phyloP scores from a whole-genome alignment of 2,113 vertebrate genomes.

The Cyanocitta stelleri region DNA sequence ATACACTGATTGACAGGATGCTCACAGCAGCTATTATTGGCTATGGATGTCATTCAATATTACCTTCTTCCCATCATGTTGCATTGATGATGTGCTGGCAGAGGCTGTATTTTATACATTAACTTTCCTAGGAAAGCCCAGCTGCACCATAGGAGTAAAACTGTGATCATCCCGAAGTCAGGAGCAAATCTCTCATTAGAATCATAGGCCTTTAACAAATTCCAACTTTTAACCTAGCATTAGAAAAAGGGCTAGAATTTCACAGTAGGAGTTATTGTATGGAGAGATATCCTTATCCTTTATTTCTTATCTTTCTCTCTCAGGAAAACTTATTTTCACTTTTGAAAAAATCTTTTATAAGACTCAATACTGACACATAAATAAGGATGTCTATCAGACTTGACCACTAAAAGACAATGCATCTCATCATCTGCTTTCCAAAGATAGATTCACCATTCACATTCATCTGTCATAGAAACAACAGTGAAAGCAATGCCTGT shows the following conservation, averaged over 20 bases:
- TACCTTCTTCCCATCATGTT: neutral
- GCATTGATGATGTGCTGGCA: neutral
- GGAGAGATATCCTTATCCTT: neutral
- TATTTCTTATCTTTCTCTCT: conserved; percentile 6
- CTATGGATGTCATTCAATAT: neutral
- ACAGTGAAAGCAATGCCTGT: neutral
- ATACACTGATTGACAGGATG: neutral
- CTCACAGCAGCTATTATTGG: neutral
- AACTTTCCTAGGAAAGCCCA: conserved; percentile 6
- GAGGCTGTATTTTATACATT: conserved; percentile 1
- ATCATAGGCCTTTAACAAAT: neutral
- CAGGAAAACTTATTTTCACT: conserved; percentile 8
- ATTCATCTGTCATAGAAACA: neutral
- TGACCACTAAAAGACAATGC: conserved; percentile 31
- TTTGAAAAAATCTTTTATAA: neutral
- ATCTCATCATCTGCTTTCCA: conserved; percentile 10
- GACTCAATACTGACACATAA: neutral
- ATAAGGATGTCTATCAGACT: neutral
- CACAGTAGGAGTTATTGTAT: neutral
- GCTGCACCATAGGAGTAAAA: conserved; percentile 7
- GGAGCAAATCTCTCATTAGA: neutral
- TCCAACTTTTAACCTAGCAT: neutral
- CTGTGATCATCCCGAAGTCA: neutral
- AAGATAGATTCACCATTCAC: neutral
- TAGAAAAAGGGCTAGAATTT: conserved; percentile 19